Percentiles rank a stretch among this genome's conserved stretches.
These are phyloP conservation scores for Bombus pascuorum DNA, from an alignment of 1,140 invertebrate species.

Conservation along the genomic window DNA sequence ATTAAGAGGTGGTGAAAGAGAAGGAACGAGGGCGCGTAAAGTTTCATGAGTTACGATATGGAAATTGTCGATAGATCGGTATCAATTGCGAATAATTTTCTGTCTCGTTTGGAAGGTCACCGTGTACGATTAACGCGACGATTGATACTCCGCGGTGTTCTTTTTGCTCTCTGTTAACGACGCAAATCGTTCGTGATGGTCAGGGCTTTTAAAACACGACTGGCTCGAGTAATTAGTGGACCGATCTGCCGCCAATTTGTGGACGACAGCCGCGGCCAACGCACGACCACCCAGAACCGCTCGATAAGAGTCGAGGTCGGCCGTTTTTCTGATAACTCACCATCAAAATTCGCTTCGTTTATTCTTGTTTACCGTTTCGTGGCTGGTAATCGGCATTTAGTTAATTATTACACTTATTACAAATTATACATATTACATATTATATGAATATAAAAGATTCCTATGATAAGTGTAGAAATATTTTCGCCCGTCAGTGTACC, in stretches of 20 bases:
- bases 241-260: conserved; percentile 73
- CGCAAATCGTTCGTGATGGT: conserved; percentile 68
- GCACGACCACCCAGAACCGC: conserved; percentile 9
- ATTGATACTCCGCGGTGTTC: conserved; percentile 36
- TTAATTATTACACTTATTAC: background rate
- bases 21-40: background rate
- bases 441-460: no score
- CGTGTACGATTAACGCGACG: background rate
- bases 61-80: conserved; percentile 21
- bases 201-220: conserved; percentile 71
- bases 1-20: background rate
- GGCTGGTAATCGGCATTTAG: no score
- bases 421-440: no score
- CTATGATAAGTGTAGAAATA: no score
- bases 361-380: background rate
- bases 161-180: conserved; percentile 31
- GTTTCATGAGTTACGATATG: background rate
- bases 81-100: conserved; percentile 48
- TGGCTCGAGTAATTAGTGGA: conserved; percentile 71
- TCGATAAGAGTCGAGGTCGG: background rate
- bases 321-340: background rate
- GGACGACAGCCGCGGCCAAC: conserved; percentile 60
- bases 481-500: fast-evolving
- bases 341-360: background rate
- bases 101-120: conserved; percentile 11